Evolutionary conservation across 1,140 invertebrate genomes (phyloP).

Genomic region (Leguminivora glycinivorella): DNA sequence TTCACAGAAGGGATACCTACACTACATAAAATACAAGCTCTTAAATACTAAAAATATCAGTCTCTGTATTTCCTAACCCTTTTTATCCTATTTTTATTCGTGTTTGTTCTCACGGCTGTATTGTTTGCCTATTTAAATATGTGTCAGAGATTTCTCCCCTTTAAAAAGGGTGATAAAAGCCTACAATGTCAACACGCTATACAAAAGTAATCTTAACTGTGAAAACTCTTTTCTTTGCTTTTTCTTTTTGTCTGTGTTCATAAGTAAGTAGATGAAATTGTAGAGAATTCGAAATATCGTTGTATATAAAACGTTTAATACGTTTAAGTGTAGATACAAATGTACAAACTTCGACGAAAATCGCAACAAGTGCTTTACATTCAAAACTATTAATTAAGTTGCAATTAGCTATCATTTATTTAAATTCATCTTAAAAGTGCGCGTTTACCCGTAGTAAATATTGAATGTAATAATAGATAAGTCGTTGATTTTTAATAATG

Average conservation of each 20-base stretch:
- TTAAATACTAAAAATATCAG: constrained; percentile 34
- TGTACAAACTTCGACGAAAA: no score
- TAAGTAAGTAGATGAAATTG: constrained; percentile 28
- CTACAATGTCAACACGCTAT: constrained; percentile 70
- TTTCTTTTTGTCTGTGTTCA: constrained; percentile 40
- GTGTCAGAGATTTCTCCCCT: constrained; percentile 67
- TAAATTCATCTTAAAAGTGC: no score
- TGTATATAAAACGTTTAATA: background rate
- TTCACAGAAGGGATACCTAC: no score
- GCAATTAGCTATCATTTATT: no score
- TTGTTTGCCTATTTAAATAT: constrained; percentile 76
- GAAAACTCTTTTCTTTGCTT: constrained; percentile 45
- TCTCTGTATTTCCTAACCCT: constrained; percentile 17
- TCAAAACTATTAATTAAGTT: no score
- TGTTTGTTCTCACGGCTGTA: constrained; percentile 54
- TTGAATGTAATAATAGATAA: no score
- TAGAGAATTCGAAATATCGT: background rate
- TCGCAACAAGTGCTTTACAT: no score
- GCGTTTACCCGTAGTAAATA: no score
- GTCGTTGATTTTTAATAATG: no score
- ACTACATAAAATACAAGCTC: no score
- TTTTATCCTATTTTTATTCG: constrained; percentile 45
- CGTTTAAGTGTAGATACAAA: no score
- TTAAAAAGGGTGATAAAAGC: constrained; percentile 74
- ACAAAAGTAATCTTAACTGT: constrained; percentile 71